Conservation (phyloP, 2,797 vertebrate genomes). For the Clamator glandarius region DNA sequence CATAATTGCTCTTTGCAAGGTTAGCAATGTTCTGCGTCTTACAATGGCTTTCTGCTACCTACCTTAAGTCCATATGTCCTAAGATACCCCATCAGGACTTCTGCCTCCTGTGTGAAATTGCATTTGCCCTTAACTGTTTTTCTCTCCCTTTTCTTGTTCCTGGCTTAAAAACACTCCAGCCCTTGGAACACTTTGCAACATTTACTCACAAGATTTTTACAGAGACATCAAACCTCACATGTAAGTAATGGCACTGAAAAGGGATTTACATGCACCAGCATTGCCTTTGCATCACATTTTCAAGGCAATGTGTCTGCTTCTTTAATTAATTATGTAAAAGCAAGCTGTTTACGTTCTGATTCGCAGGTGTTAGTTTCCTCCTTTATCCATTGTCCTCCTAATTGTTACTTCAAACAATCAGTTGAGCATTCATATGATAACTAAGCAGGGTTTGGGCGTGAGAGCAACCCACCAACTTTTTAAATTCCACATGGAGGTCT, state of each 20-base stretch:
- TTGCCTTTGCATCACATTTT: background rate
- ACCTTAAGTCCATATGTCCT: background rate
- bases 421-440: conserved; percentile 70
- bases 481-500: conserved; percentile 56
- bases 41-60: background rate
- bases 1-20: background rate
- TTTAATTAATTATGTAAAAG: conserved; percentile 71
- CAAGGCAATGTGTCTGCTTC: conserved; percentile 32
- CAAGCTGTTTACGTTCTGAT: conserved; percentile 63
- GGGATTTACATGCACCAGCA: background rate
- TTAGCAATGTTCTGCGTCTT: background rate
- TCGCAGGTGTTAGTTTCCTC: conserved; percentile 67
- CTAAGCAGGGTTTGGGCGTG: conserved; percentile 39
- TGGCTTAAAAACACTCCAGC: fast-evolving
- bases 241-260: background rate
- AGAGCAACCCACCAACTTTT: conserved; percentile 60
- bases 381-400: conserved; percentile 64
- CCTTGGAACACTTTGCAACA: background rate
- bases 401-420: conserved; percentile 70
- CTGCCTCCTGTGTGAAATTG: background rate
- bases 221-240: background rate
- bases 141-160: background rate
- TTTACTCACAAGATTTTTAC: background rate
- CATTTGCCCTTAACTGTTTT: background rate
- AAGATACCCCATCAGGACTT: background rate